Evolutionary conservation across 1,140 invertebrate genomes (phyloP).

Genomic region (Planococcus citri): DNA sequence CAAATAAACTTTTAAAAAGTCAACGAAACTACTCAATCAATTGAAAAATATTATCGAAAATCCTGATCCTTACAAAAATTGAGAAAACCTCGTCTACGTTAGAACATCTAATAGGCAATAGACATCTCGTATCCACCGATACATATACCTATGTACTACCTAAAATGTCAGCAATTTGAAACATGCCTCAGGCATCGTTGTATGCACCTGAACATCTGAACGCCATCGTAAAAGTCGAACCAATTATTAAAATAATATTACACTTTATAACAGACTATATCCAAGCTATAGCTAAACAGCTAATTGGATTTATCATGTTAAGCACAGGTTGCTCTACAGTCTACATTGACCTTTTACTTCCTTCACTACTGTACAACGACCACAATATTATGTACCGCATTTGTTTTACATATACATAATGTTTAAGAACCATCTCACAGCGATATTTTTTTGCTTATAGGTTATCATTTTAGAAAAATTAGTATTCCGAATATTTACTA

Average conservation of each 20-base stretch:
- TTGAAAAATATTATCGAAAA: too few species aligned
- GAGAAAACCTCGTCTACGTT: too few species aligned
- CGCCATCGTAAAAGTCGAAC: neutral
- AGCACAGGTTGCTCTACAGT: neutral
- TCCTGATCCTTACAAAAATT: too few species aligned
- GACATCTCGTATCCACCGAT: too few species aligned
- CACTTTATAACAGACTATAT: constrained; percentile 12
- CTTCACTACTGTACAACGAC: neutral
- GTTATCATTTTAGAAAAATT: too few species aligned
- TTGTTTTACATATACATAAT: neutral
- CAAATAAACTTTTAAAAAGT: too few species aligned
- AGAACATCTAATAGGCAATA: too few species aligned
- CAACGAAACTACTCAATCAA: too few species aligned
- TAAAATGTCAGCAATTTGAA: constrained; percentile 19
- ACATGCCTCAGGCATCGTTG: neutral
- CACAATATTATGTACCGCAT: neutral
- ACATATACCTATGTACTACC: too few species aligned
- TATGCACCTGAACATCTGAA: neutral
- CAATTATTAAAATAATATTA: constrained; percentile 20
- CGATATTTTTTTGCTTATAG: too few species aligned
- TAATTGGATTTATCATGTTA: constrained; percentile 8
- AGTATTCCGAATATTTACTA: too few species aligned
- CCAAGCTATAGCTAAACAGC: neutral
- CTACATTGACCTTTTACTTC: constrained; percentile 1
- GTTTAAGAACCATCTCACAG: neutral